A percentile compares a stretch with the other conserved stretches of the same genome.
phyloP scores from a whole-genome alignment of 1,140 invertebrate species.

The Cyclina sinensis region DNA sequence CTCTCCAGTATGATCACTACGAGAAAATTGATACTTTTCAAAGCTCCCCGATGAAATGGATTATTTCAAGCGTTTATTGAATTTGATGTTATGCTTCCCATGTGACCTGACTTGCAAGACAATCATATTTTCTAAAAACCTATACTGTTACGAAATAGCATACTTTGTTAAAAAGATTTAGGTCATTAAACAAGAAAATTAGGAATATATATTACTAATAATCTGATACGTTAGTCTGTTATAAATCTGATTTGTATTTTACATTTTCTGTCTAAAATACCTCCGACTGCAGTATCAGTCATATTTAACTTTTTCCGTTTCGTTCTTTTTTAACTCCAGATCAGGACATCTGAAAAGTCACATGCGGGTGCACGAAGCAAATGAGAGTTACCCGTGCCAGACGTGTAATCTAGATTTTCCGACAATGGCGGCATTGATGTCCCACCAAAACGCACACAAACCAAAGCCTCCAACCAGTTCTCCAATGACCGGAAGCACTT shows the following conservation, averaged over 20 bases:
- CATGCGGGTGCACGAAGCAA: slow-evolving; percentile 97
- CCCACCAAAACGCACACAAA: slow-evolving; percentile 97
- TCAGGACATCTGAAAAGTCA: slow-evolving; percentile 98
- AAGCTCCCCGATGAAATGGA: slow-evolving; percentile 32
- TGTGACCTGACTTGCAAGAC: slow-evolving; percentile 33
- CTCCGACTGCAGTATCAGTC: too few relatives aligned
- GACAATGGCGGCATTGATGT: slow-evolving; percentile 95
- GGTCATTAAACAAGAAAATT: neutral
- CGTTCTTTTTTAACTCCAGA: slow-evolving; percentile 73
- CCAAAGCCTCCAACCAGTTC: slow-evolving; percentile 71
- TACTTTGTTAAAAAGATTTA: neutral
- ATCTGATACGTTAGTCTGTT: neutral
- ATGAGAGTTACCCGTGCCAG: slow-evolving; percentile 96
- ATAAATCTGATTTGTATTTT: too few relatives aligned
- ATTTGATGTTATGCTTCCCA: slow-evolving; percentile 48
- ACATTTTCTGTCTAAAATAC: too few relatives aligned
- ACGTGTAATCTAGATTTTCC: slow-evolving; percentile 97
- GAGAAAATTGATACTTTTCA: slow-evolving; percentile 54
- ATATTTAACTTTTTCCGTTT: too few relatives aligned
- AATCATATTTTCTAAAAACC: slow-evolving; percentile 27
- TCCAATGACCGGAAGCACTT: neutral
- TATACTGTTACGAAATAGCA: neutral
- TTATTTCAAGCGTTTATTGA: slow-evolving; percentile 62
- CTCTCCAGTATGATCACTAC: neutral
- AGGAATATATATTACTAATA: neutral